Base-by-base conservation (phyloP, 2,888 invertebrate genomes). In the Drosophila stalkeri region DNA sequence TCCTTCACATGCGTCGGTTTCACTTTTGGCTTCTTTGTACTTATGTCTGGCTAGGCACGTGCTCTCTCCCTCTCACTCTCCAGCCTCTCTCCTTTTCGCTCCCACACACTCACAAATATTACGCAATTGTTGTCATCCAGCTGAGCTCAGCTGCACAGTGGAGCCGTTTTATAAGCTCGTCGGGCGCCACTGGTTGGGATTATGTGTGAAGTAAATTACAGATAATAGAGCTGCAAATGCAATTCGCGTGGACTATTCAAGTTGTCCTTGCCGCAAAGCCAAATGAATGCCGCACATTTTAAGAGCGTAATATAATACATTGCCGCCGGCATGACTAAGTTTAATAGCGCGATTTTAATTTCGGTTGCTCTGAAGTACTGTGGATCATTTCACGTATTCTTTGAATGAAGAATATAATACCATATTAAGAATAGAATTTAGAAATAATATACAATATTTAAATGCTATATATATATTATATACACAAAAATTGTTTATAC, bases 121-220 rank as follows among this genome's bases (percentile, higher is more conserved):
- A 86, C 77, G 78, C 83, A 86, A 88, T 88, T 83, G 81, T 72
- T 76, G 74, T 51, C 43, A 69, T 62, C 69, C 61, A 52, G 66
- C 27, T 46, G 46, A 43, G 66, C 16, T 6, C 6, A 16, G 37
- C 16, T 16, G 37, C 59, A 73, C 73, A 67, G 72, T 74, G 73
- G 72, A 63, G 47, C 64, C 31, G 60, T 74, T 80, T 82, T 52
- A 73, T 71, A 61, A 27, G 54, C 18, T 56, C 61, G 54, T 20
- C 51, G 51, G 51, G 20, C 51, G 51, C 49, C 60, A 49, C 20
- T 16, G 20, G 37, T 51, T 64, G 47, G 63, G 65, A 68, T 75
- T 76, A 76, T 76, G 80, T 72, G 63, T 64, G 59, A 81, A 65
- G 52, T 52, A 49, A 72, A 69, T 74, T 44, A 64, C 31, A 18